Percentiles rank a stretch among this genome's conserved stretches.
Conservation (phyloP, 2,113 vertebrate genomes). For the Gobius niger region DNA sequence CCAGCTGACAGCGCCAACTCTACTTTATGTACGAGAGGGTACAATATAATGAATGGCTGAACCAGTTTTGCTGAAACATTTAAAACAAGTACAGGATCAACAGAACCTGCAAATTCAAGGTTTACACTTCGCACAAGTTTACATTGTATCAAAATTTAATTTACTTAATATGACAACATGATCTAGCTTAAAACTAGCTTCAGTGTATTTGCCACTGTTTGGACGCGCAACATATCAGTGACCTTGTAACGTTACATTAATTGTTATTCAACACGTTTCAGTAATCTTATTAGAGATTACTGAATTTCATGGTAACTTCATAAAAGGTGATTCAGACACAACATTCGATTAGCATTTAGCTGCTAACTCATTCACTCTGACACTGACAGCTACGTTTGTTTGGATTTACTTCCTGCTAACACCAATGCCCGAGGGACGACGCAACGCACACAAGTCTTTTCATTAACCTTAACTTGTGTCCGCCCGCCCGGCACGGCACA, state of each 20-base stretch:
- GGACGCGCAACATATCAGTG: background rate
- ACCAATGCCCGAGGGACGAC: slow-evolving; percentile 6
- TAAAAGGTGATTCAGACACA: slow-evolving; percentile 25
- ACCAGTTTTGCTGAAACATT: background rate
- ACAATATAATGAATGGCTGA: background rate
- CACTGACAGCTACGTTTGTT: slow-evolving; percentile 59
- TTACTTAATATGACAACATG: no score
- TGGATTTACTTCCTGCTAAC: background rate
- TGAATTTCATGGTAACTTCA: background rate
- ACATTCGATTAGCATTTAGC: slow-evolving; percentile 55
- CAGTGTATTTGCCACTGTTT: background rate
- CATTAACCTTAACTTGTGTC: slow-evolving; percentile 6
- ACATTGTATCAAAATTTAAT: no score
- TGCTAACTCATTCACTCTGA: slow-evolving; percentile 61
- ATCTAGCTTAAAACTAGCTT: background rate
- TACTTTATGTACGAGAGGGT: background rate
- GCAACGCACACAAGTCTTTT: background rate
- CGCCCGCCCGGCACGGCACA: slow-evolving; percentile 26
- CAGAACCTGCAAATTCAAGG: background rate
- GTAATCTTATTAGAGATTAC: background rate
- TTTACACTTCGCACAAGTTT: no score
- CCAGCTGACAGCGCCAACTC: slow-evolving; percentile 18
- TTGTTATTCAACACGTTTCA: background rate
- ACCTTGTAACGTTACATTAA: background rate
- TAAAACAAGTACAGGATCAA: background rate